phyloP scores from a whole-genome alignment of 2,888 invertebrate genomes.

The Leptarthrus brevirostris region DNA sequence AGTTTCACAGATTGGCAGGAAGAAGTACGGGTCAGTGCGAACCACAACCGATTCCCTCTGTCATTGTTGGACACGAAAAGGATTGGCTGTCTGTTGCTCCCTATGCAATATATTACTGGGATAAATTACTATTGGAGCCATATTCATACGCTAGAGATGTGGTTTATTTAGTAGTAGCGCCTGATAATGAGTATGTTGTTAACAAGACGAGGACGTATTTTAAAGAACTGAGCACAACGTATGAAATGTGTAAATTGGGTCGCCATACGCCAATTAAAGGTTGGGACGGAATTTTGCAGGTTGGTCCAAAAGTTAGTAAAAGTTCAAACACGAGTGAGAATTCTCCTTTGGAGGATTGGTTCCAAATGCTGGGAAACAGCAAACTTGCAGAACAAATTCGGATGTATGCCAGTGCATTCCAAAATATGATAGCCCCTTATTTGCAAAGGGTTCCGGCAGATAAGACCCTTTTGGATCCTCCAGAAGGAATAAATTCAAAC shows the following conservation, averaged over 20 bases:
- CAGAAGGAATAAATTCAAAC: conserved; percentile 64
- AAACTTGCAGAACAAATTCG: conserved; percentile 85
- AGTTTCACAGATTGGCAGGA: conserved; percentile 95
- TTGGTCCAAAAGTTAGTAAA: conserved; percentile 68
- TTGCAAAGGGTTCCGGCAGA: conserved; percentile 80
- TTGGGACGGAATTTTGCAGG: conserved; percentile 88
- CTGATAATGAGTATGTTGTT: conserved; percentile 87
- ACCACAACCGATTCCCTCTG: conserved; percentile 95
- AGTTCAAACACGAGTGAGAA: conserved; percentile 59
- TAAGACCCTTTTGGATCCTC: conserved; percentile 77
- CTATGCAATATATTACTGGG: conserved; percentile 94
- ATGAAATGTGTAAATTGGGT: conserved; percentile 95
- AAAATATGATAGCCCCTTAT: conserved; percentile 81
- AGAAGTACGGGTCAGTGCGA: conserved; percentile 95
- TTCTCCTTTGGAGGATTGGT: conserved; percentile 88
- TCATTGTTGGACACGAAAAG: conserved; percentile 93
- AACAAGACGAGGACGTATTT: conserved; percentile 87
- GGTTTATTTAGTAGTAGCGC: conserved; percentile 93
- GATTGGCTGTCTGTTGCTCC: conserved; percentile 97
- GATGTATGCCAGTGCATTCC: conserved; percentile 85
- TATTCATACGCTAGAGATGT: conserved; percentile 95
- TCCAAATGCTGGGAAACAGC: conserved; percentile 83
- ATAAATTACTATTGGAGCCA: conserved; percentile 95
- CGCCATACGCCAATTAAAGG: conserved; percentile 90
- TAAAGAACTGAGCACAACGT: conserved; percentile 90